A percentile compares a stretch with the other conserved stretches of the same genome.
These are phyloP conservation scores for Apis dorsata DNA, from an alignment of 1,140 invertebrate species.

Conservation along the genomic window DNA sequence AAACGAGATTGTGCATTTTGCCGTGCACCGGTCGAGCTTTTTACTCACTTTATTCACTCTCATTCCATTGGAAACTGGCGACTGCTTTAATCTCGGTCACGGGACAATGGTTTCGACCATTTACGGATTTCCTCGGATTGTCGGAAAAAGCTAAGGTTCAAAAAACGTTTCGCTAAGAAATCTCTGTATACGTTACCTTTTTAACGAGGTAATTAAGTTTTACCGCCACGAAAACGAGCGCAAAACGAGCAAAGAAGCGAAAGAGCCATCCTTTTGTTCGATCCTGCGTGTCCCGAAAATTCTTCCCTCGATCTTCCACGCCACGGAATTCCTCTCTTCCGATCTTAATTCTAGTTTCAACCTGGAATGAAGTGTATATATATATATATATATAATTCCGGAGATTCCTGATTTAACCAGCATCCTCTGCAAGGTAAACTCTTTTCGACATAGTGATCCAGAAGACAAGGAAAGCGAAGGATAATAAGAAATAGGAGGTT, in stretches of 20 bases:
- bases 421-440: background rate
- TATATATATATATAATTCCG: background rate
- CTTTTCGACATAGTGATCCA: background rate
- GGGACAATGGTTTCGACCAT: conserved; percentile 17
- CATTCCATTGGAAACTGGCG: background rate
- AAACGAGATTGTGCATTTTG: conserved; percentile 11
- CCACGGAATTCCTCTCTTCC: background rate
- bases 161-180: conserved; percentile 15
- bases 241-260: background rate
- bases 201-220: conserved; percentile 59
- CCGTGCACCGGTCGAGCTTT: background rate
- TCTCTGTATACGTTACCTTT: conserved; percentile 14
- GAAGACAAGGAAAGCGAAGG: background rate
- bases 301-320: too few relatives aligned
- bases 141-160: background rate
- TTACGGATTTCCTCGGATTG: background rate
- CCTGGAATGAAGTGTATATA: background rate
- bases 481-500: background rate
- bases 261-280: background rate
- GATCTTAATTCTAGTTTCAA: background rate
- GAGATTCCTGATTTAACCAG: background rate
- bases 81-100: conserved; percentile 33
- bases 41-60: background rate
- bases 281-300: background rate
- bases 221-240: conserved; percentile 23